A percentile compares a stretch with the other conserved stretches of the same genome.
Evolutionary conservation across 1,140 invertebrate genomes (phyloP).

Genomic region (Drosophila trapezifrons): DNA sequence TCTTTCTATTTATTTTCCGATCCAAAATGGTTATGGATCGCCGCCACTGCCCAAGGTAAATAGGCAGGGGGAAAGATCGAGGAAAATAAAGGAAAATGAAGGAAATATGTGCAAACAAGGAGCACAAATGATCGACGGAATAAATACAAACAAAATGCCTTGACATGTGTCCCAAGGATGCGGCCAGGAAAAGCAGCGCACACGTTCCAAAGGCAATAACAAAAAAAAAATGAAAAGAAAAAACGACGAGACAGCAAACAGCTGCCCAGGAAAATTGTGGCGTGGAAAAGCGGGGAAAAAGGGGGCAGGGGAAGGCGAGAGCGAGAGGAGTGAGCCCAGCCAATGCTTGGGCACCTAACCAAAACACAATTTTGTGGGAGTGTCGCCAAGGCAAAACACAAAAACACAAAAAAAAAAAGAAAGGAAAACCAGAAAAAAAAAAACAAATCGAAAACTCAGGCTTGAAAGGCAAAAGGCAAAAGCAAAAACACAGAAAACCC

Average conservation of each 20-base stretch:
- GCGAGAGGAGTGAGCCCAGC: slow-evolving; percentile 29
- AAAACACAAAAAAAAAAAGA: slow-evolving; percentile 9
- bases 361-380: slow-evolving; percentile 61
- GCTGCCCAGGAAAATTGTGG: slow-evolving; percentile 32
- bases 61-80: not conserved
- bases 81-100: slow-evolving; percentile 5
- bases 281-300: slow-evolving; percentile 5
- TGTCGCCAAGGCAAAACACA: slow-evolving; percentile 40
- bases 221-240: not conserved
- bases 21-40: slow-evolving; percentile 44
- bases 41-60: slow-evolving; percentile 33
- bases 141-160: slow-evolving; percentile 24
- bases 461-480: slow-evolving; percentile 15
- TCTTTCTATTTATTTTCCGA: slow-evolving; percentile 5
- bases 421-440: slow-evolving; percentile 23
- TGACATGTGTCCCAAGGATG: slow-evolving; percentile 30
- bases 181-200: slow-evolving; percentile 32
- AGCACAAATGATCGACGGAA: slow-evolving; percentile 28
- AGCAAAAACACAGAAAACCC: slow-evolving; percentile 17
- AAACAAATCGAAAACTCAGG: slow-evolving; percentile 17
- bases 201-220: slow-evolving; percentile 27
- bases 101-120: slow-evolving; percentile 19
- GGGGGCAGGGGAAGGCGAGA: not conserved
- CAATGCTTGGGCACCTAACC: slow-evolving; percentile 49
- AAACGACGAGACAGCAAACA: slow-evolving; percentile 2